Evolutionary conservation across 2,113 vertebrate species (phyloP).

Genomic region (Hoplias malabaricus): DNA sequence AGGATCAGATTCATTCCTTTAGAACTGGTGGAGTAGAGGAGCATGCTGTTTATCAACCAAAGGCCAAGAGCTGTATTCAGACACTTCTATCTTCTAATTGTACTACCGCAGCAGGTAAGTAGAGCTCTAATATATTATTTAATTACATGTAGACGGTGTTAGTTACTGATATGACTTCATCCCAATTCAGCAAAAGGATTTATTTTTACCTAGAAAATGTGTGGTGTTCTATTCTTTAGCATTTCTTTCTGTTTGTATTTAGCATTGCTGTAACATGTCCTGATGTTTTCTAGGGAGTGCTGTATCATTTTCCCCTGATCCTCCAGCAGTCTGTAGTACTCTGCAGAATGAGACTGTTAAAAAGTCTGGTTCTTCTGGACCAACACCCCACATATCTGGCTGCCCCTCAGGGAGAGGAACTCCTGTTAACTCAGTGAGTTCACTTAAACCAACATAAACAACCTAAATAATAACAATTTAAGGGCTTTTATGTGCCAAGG

Average conservation of each 20-base stretch:
- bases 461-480: not conserved
- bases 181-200: no score
- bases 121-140: not conserved
- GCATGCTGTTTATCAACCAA: not conserved
- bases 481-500: not conserved
- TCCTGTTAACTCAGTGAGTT: slow-evolving; percentile 63
- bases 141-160: not conserved
- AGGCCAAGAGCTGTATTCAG: slow-evolving; percentile 1
- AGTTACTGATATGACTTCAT: no score
- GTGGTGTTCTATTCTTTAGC: not conserved
- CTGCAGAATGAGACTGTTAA: slow-evolving; percentile 66
- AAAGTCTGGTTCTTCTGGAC: slow-evolving; percentile 29
- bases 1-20: not conserved
- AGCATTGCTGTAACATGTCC: not conserved
- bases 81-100: not conserved
- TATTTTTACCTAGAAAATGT: not conserved
- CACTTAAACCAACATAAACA: not conserved
- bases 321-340: slow-evolving; percentile 58
- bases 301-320: slow-evolving; percentile 56
- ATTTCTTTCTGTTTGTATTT: not conserved
- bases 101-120: slow-evolving; percentile 23
- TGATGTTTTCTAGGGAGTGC: slow-evolving; percentile 18
- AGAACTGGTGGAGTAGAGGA: slow-evolving; percentile 1
- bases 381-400: slow-evolving; percentile 53
- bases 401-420: slow-evolving; percentile 60